Evolutionary conservation across 2,113 vertebrate genomes (phyloP).

Genomic region (Speoplatyrhinus poulsoni): DNA sequence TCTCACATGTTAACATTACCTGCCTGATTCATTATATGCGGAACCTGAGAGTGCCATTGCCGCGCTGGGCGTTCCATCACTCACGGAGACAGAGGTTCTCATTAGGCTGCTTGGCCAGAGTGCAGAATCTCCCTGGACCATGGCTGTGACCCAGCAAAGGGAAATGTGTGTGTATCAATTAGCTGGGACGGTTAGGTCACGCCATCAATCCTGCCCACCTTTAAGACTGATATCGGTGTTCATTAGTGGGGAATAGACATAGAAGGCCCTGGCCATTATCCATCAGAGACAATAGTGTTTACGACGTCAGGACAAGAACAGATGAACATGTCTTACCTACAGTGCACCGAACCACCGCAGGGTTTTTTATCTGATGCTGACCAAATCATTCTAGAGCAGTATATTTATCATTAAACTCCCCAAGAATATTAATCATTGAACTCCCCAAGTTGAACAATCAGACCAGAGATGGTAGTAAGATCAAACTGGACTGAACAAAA

Average conservation of each 20-base stretch:
- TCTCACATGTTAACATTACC: conserved; percentile 34
- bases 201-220: conserved; percentile 59
- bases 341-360: conserved; percentile 16
- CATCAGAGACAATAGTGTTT: conserved; percentile 57
- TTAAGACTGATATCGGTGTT: conserved; percentile 46
- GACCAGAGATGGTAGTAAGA: too few relatives aligned
- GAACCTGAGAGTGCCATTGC: conserved; percentile 50
- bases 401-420: not conserved
- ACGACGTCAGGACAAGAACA: conserved; percentile 34
- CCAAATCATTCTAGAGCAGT: not conserved
- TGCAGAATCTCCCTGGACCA: conserved; percentile 43
- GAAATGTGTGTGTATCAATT: conserved; percentile 62
- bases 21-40: conserved; percentile 59
- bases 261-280: conserved; percentile 32
- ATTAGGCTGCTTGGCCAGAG: conserved; percentile 52
- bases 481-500: too few relatives aligned
- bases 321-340: conserved; percentile 33
- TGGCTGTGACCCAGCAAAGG: conserved; percentile 49
- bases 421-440: not conserved
- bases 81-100: conserved; percentile 52
- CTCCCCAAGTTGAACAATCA: too few relatives aligned
- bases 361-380: conserved; percentile 32
- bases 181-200: conserved; percentile 49
- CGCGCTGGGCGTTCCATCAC: conserved; percentile 52
- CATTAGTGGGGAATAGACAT: conserved; percentile 43